phyloP scores from a whole-genome alignment of 2,797 vertebrate genomes.

The Sebastes ruberrimus region DNA sequence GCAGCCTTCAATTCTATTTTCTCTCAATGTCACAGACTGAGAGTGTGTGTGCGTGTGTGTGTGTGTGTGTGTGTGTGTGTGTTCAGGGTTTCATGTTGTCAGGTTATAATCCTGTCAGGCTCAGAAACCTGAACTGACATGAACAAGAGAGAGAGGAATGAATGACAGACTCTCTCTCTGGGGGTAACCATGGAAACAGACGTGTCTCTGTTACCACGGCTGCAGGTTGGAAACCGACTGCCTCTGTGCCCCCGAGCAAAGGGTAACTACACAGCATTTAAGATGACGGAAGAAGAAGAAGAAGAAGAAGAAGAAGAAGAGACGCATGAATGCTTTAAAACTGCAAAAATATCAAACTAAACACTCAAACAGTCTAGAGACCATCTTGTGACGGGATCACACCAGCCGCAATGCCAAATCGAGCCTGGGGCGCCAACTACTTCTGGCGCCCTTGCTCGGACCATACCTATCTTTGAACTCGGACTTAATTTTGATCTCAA shows the following conservation, averaged over 20 bases:
- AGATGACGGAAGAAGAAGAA: background rate
- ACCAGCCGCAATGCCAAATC: too few relatives aligned
- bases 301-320: too few relatives aligned
- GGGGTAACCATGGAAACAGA: constrained; percentile 47
- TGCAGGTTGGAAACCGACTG: background rate
- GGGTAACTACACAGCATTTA: background rate
- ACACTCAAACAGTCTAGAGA: too few relatives aligned
- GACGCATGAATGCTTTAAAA: background rate
- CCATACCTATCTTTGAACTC: too few relatives aligned
- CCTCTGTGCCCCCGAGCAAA: constrained; percentile 37
- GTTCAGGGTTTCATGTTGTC: constrained; percentile 45
- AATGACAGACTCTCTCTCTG: constrained; percentile 24
- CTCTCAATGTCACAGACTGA: constrained; percentile 30
- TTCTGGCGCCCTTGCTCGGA: too few relatives aligned
- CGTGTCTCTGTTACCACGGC: background rate
- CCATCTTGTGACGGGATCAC: too few relatives aligned
- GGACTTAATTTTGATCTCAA: too few relatives aligned
- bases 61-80: constrained; percentile 7
- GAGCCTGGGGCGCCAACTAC: too few relatives aligned
- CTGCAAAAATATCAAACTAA: too few relatives aligned
- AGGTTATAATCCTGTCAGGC: constrained; percentile 54
- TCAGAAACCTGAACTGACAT: constrained; percentile 48
- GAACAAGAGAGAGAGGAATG: constrained; percentile 28
- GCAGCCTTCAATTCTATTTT: constrained; percentile 49
- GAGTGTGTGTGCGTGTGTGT: background rate